Evolutionary conservation across 2,888 invertebrate species (phyloP), one percentile per base, ranked within the genome.

Genomic region (Philereme vetulata): DNA sequence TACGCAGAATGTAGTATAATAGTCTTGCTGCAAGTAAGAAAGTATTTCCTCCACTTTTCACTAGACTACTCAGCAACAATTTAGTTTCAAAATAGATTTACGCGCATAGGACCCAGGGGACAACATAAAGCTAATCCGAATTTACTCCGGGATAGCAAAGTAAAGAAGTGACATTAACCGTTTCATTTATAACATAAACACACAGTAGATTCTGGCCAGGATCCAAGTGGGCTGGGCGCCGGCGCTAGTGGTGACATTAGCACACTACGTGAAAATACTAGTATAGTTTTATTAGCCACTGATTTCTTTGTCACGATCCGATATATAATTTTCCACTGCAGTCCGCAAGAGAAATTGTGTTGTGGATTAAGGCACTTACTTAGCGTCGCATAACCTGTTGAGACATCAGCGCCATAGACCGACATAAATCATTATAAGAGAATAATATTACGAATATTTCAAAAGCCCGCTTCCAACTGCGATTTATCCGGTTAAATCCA

Each of bases 221-320:
- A 55, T 84, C 91, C 91, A 92, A 90, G 77, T 83, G 81, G 84
- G 82, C 80, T 84, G 81, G 75, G 81, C 85, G 85, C 85, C 86
- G 87, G 87, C 88, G 86, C 86, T 81, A 81, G 75, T 77, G 75
- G 72, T 73, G 75, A 72, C 74, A 73, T 44, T 42, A 56, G 68
- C 70, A 68, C 72, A 73, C 71, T 72, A 76, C 74, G 75, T 73
- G 71, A 71, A 78, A 79, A 82, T 84, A 80, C 78, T 74, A 71
- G 74, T 78, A 81, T 81, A 79, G 78, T 81, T 80, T 72, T 82
- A 82, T 82, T 77, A 68, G 65, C 76, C 74, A 68, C 60, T 72
- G 70, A 75, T 70, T 72, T 71, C 67, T 71, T 65, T 71, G 67
- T 61, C 51, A 60, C 63, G 66, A 65, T 57, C 64, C 50, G 54